phyloP scores from a whole-genome alignment of 2,888 invertebrate species.

The Ephialtes manifestator region DNA sequence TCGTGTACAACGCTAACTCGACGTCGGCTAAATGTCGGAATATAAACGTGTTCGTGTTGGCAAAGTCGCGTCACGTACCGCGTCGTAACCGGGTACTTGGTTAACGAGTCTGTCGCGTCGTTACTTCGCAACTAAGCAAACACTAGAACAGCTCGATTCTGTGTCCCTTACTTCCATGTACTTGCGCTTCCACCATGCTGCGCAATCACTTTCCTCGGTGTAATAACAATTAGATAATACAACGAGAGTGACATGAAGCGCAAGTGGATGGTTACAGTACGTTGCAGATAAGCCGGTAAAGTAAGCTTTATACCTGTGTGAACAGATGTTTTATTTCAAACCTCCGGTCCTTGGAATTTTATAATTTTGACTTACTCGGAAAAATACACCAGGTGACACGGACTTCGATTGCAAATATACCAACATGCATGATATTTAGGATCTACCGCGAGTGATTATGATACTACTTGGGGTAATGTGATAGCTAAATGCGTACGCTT shows the following conservation, averaged over 20 bases:
- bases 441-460: too few relatives aligned
- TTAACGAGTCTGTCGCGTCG: constrained; percentile 71
- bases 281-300: not conserved
- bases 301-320: not conserved
- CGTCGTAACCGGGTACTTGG: constrained; percentile 68
- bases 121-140: constrained; percentile 65
- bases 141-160: constrained; percentile 42
- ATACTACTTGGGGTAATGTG: too few relatives aligned
- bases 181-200: not conserved
- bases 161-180: not conserved
- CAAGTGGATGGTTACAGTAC: not conserved
- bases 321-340: not conserved
- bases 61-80: constrained; percentile 68
- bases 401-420: too few relatives aligned
- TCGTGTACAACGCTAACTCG: constrained; percentile 34
- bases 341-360: not conserved
- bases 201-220: constrained; percentile 59
- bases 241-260: constrained; percentile 49
- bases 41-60: constrained; percentile 50
- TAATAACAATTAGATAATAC: constrained; percentile 70
- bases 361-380: not conserved
- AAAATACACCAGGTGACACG: too few relatives aligned
- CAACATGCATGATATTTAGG: too few relatives aligned
- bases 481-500: too few relatives aligned
- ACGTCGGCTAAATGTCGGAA: constrained; percentile 35